These are phyloP conservation scores for Erpetoichthys calabaricus DNA, from an alignment of 2,797 vertebrate species.

Conservation along the genomic window DNA sequence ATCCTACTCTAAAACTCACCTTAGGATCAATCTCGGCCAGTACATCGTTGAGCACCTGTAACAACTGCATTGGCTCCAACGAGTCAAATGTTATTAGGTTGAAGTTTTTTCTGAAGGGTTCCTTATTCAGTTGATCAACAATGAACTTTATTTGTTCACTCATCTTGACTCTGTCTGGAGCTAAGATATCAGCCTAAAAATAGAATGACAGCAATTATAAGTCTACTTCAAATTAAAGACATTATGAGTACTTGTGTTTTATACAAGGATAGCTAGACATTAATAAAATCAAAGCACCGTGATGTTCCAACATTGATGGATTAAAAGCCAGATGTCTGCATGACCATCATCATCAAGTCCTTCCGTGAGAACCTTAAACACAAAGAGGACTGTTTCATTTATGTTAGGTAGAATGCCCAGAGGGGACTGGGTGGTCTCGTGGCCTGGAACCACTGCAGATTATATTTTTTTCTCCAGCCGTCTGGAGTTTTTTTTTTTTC, in stretches of 20 bases:
- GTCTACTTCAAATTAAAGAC: no score
- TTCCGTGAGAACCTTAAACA: no score
- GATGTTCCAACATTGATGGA: no score
- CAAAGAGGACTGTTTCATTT: no score
- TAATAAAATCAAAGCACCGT: no score
- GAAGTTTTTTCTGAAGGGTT: constrained; percentile 85
- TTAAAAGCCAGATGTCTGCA: no score
- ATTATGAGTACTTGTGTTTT: background rate
- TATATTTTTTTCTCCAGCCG: no score
- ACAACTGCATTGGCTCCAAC: constrained; percentile 73
- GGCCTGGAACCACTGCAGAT: no score
- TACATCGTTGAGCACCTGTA: constrained; percentile 84
- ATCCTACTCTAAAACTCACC: constrained; percentile 40
- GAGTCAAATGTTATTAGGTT: constrained; percentile 95
- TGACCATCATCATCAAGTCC: no score
- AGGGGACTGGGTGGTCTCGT: no score
- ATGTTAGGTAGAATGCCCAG: no score
- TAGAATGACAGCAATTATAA: background rate
- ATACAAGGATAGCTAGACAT: background rate
- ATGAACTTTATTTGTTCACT: constrained; percentile 85
- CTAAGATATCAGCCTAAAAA: background rate
- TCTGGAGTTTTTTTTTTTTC: no score
- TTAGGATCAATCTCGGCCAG: constrained; percentile 87
- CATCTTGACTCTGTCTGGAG: constrained; percentile 45
- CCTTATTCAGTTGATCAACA: constrained; percentile 83